Evolutionary conservation across 2,888 invertebrate genomes (phyloP).

Genomic region (Seira musarum): DNA sequence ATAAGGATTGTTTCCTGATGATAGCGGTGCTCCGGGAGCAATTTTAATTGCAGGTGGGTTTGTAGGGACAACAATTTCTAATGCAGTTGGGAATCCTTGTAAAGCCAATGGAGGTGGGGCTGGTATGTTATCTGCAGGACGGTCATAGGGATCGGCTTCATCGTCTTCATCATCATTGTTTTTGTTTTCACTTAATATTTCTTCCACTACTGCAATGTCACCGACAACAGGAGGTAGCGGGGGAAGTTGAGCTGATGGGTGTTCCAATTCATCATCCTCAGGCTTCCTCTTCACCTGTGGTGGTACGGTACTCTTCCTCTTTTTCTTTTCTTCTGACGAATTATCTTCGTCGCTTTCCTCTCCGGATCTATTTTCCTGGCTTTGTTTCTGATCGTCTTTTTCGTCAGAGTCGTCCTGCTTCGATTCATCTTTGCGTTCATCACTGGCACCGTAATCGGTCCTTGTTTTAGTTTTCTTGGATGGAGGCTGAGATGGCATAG

Average conservation of each 20-base stretch:
- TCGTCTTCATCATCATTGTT: constrained; percentile 7
- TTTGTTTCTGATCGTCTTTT: constrained; percentile 20
- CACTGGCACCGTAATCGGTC: constrained; percentile 44
- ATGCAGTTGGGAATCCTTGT: constrained; percentile 30
- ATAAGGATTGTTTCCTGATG: neutral
- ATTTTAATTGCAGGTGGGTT: constrained; percentile 22
- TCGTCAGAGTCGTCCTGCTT: constrained; percentile 42
- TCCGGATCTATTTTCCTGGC: constrained; percentile 17
- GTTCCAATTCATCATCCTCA: constrained; percentile 54
- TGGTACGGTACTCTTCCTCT: constrained; percentile 34
- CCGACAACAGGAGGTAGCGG: constrained; percentile 26
- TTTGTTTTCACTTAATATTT: constrained; percentile 19
- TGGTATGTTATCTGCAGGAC: constrained; percentile 22
- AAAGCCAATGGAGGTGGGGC: constrained; percentile 45
- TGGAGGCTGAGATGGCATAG: constrained; percentile 5
- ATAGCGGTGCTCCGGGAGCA: constrained; percentile 1
- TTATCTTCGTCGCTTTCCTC: constrained; percentile 42
- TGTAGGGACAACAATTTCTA: constrained; percentile 37
- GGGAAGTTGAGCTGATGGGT: constrained; percentile 24
- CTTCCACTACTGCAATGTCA: constrained; percentile 25
- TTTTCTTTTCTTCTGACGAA: constrained; percentile 47
- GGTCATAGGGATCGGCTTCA: neutral
- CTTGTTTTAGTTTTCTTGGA: constrained; percentile 13
- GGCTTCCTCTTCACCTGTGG: constrained; percentile 31
- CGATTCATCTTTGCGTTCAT: constrained; percentile 46